phyloP scores from a whole-genome alignment of 2,113 vertebrate genomes.

The Platysteira castanea region DNA sequence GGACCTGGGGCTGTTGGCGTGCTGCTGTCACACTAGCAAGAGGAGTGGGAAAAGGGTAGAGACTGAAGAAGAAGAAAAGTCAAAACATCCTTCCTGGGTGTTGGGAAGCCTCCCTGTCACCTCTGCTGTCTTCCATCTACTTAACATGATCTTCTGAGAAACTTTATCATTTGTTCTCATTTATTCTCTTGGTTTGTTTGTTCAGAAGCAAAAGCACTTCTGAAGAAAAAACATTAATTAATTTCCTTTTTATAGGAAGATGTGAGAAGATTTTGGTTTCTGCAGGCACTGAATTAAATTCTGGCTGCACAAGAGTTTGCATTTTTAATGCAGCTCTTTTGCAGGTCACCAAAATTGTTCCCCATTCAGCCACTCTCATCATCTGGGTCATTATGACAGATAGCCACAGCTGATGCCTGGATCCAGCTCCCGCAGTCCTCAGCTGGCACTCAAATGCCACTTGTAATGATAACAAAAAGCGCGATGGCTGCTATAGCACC shows the following conservation, averaged over 20 bases:
- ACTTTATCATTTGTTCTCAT: not conserved
- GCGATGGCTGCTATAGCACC: not conserved
- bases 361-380: constrained; percentile 25
- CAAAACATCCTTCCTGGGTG: not conserved
- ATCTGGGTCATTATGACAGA: not conserved
- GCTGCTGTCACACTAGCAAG: not conserved
- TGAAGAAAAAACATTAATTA: not conserved
- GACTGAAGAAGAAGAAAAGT: not conserved
- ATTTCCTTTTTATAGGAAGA: not conserved
- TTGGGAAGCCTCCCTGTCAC: not conserved
- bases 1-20: rapidly evolving
- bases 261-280: not conserved
- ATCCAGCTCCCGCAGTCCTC: not conserved
- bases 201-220: not conserved
- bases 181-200: not conserved
- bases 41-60: not conserved
- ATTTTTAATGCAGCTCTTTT: constrained; percentile 26
- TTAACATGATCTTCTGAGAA: not conserved
- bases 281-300: not conserved
- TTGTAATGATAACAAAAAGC: not conserved
- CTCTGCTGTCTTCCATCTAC: not conserved
- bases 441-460: constrained; percentile 10
- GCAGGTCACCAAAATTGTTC: constrained; percentile 50
- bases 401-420: constrained; percentile 28
- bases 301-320: not conserved